Percentiles rank a stretch among this genome's conserved stretches.
phyloP scores from a whole-genome alignment of 2,797 vertebrate species.

The Nannoperca obscura region DNA sequence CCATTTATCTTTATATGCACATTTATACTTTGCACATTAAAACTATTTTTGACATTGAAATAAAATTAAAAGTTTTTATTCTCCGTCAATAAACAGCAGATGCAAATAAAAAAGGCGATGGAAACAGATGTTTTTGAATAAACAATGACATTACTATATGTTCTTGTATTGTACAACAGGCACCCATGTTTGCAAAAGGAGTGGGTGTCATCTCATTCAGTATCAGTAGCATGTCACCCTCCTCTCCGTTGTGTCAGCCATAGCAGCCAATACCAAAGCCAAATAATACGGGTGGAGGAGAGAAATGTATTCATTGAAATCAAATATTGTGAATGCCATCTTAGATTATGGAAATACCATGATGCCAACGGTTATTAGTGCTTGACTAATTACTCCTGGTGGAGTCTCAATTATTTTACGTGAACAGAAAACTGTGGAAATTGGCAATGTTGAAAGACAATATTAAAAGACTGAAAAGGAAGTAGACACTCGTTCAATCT shows the following conservation, averaged over 20 bases:
- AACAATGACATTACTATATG: background rate
- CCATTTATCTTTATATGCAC: background rate
- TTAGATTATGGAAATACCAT: conserved; percentile 11
- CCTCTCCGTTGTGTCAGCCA: background rate
- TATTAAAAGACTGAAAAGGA: background rate
- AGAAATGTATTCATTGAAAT: background rate
- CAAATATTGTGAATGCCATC: conserved; percentile 17
- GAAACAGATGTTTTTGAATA: background rate
- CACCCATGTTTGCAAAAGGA: background rate
- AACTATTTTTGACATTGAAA: background rate
- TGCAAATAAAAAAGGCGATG: background rate
- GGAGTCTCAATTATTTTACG: conserved; percentile 1
- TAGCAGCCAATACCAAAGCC: conserved; percentile 1
- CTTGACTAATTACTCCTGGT: background rate
- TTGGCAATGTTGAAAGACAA: background rate
- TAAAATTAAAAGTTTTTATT: too few species aligned
- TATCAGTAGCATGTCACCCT: background rate
- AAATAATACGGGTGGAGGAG: background rate
- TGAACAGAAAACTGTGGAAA: background rate
- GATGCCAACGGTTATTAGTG: background rate
- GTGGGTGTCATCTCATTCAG: background rate
- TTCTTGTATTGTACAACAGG: background rate
- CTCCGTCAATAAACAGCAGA: too few species aligned
- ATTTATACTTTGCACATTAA: background rate
- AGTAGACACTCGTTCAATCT: background rate